phyloP scores from a whole-genome alignment of 2,113 vertebrate genomes.

The Leiothrix lutea region DNA sequence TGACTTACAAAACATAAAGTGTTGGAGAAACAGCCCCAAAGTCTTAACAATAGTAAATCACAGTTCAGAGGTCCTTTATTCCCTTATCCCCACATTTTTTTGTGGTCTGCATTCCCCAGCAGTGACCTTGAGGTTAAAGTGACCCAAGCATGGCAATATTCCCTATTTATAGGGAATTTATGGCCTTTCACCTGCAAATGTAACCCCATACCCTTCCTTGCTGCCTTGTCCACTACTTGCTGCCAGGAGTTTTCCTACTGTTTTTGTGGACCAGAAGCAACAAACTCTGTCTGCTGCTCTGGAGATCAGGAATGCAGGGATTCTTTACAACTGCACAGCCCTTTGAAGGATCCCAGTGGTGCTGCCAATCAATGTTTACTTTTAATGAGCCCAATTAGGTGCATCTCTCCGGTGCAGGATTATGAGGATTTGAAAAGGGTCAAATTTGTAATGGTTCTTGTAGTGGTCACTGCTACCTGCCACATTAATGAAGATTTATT shows the following conservation, averaged over 20 bases:
- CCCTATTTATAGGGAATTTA: background rate
- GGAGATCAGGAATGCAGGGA: background rate
- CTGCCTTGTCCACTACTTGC: background rate
- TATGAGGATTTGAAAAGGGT: conserved; percentile 22
- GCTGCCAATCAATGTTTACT: conserved; percentile 15
- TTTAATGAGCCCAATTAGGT: conserved; percentile 54
- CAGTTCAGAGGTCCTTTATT: background rate
- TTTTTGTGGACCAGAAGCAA: background rate
- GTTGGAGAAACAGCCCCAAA: background rate
- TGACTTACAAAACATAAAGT: background rate
- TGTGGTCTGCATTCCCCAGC: rapidly evolving
- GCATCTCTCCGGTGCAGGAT: conserved; percentile 7
- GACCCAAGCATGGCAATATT: background rate
- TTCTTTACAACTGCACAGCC: background rate
- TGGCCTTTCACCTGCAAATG: background rate
- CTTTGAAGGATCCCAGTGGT: background rate
- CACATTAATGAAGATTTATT: conserved; percentile 45
- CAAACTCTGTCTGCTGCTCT: background rate
- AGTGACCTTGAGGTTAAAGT: background rate
- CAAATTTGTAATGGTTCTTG: conserved; percentile 12
- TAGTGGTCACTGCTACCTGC: background rate
- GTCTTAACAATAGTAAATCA: background rate
- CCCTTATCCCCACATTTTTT: background rate
- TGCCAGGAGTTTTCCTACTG: background rate
- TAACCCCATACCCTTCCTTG: background rate